Evolutionary conservation across 1,140 invertebrate species (phyloP).

Genomic region (Cherax destructor): DNA sequence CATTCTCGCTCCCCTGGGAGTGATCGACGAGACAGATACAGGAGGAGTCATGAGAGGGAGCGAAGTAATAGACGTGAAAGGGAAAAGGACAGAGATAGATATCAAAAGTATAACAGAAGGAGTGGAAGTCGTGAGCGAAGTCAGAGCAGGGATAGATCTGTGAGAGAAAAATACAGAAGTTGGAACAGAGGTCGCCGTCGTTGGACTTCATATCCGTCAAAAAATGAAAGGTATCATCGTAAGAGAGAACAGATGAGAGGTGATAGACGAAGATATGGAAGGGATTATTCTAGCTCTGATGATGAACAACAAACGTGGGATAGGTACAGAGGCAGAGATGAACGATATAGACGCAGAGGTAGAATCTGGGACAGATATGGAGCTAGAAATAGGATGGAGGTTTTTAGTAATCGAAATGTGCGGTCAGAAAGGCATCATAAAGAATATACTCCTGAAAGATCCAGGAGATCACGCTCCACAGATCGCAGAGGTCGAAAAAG

Average conservation of each 20-base stretch:
- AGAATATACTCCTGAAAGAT: neutral
- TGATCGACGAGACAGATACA: neutral
- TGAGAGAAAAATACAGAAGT: constrained; percentile 35
- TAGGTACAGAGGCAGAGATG: constrained; percentile 24
- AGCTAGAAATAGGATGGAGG: neutral
- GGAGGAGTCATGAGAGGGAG: constrained; percentile 34
- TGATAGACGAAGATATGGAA: constrained; percentile 53
- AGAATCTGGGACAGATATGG: constrained; percentile 31
- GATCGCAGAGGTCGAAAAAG: neutral
- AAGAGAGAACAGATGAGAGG: constrained; percentile 67
- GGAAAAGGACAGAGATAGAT: constrained; percentile 21
- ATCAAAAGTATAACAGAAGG: neutral
- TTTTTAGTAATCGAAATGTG: neutral
- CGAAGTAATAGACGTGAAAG: constrained; percentile 44
- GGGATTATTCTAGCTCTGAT: constrained; percentile 38
- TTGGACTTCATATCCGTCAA: neutral
- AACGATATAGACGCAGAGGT: constrained; percentile 2
- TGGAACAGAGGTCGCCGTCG: constrained; percentile 20
- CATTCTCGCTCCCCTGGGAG: constrained; percentile 23
- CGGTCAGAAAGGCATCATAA: neutral
- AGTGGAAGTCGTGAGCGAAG: constrained; percentile 31
- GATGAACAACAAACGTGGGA: constrained; percentile 31
- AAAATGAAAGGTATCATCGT: constrained; percentile 13
- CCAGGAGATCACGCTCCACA: neutral
- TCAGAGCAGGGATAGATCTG: constrained; percentile 48